Conservation (phyloP, 1,140 invertebrate genomes). For the Zaprionus africanus region DNA sequence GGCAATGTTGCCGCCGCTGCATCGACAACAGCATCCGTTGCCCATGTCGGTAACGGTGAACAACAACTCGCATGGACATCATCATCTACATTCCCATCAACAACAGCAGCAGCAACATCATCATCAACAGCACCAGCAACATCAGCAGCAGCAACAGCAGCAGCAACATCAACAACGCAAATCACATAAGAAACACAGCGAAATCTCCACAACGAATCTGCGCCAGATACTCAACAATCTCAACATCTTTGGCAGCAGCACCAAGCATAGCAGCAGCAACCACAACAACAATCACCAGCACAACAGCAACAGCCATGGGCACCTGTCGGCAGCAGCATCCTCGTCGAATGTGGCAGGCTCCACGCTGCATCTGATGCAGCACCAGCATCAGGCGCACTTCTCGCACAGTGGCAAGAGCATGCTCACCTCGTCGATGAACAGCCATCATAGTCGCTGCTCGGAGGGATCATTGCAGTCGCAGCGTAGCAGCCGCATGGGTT, state of each 20-base stretch:
- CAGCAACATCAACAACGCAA: slow-evolving; percentile 59
- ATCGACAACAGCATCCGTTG: slow-evolving; percentile 75
- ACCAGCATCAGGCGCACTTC: slow-evolving; percentile 54
- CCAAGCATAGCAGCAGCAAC: slow-evolving; percentile 72
- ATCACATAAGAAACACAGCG: slow-evolving; percentile 80
- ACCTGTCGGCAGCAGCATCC: slow-evolving; percentile 22
- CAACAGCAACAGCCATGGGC: slow-evolving; percentile 30
- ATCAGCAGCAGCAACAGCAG: slow-evolving; percentile 52
- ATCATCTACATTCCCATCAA: slow-evolving; percentile 37
- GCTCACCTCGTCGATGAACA: slow-evolving; percentile 81
- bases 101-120: slow-evolving; percentile 44
- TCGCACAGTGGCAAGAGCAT: slow-evolving; percentile 74
- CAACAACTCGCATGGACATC: slow-evolving; percentile 28
- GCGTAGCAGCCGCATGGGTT: slow-evolving; percentile 82
- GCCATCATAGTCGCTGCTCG: slow-evolving; percentile 81
- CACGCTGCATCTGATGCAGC: slow-evolving; percentile 45
- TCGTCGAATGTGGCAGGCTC: slow-evolving; percentile 39
- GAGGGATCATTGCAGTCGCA: slow-evolving; percentile 80
- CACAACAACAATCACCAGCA: slow-evolving; percentile 34
- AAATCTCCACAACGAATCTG: slow-evolving; percentile 87
- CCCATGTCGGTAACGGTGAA: slow-evolving; percentile 41
- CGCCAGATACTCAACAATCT: slow-evolving; percentile 91
- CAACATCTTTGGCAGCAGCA: slow-evolving; percentile 89
- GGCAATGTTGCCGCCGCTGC: slow-evolving; percentile 39
- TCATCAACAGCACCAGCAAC: slow-evolving; percentile 43